Evolutionary conservation across 2,113 vertebrate species (phyloP), one percentile per base, ranked within the genome.

Genomic region (Trachemys scripta): DNA sequence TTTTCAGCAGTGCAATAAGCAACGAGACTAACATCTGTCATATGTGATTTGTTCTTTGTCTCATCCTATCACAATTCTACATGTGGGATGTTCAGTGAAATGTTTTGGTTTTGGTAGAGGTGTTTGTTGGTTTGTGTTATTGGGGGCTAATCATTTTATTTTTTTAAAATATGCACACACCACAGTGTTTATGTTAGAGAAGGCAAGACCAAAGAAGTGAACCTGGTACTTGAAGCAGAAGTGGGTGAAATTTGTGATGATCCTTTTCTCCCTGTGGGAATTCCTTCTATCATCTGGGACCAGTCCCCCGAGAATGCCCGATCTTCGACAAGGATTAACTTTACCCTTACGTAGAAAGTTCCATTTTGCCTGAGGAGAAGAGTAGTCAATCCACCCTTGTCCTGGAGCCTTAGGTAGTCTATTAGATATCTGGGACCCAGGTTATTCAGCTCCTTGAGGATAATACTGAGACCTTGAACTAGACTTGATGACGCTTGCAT

Each of bases 81-180:
- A 45, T 45, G 45, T 45, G 45, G 45, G 45, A 45, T 45, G 45
- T 45, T 45, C 45, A 57, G 27, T 45, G 65, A n/a, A 82, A 35
- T 31, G 4, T 27, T 92, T 80, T 72, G 4, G 22, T 22, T 92
- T 47, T 56, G 5, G 6, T 80, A 6, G n/a, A 84, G 17, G 90
- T 95, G 87, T 59, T 90, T 87, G 13, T 12, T 53, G 80, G 20
- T 80, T 89, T 72, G 42, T 84, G 50, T 47, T 81, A 59, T 65
- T 72, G n/a, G 10, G 25, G 25, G 11, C 10, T 59, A 59, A 59
- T 27, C 38, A 69, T 69, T 69, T 81, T 56, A 72, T 88, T 2
- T 72, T 38, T 72, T 72, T 31, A 45, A 17, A 57, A 57, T 72
- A 10, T 25, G 29, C 22, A 47, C 6, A 57, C 14, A 6, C 0